phyloP scores from a whole-genome alignment of 2,797 vertebrate genomes.

The Helostoma temminkii region DNA sequence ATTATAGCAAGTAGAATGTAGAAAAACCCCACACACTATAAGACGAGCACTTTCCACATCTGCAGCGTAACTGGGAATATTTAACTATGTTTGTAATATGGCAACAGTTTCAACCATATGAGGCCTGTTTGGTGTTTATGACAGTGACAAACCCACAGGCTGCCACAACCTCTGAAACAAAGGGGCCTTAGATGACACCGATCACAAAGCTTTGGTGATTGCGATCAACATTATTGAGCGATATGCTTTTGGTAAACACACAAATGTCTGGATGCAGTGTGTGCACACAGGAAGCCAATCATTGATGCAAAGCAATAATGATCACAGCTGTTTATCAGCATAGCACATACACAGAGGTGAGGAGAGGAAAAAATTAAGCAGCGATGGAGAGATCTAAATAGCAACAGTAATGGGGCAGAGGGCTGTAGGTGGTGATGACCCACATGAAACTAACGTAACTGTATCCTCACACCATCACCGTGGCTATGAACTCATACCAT shows the following conservation, averaged over 20 bases:
- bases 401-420: constrained; percentile 26
- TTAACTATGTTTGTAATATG: not conserved
- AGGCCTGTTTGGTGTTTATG: constrained; percentile 6
- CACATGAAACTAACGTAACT: constrained; percentile 66
- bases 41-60: constrained; percentile 1
- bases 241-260: constrained; percentile 32
- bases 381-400: constrained; percentile 20
- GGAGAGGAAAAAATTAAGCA: constrained; percentile 11
- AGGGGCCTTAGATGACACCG: constrained; percentile 36
- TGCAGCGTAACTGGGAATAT: not conserved
- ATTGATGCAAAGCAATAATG: constrained; percentile 19
- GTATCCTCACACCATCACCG: constrained; percentile 52
- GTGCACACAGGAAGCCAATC: not conserved
- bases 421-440: constrained; percentile 49
- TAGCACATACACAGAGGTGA: constrained; percentile 19
- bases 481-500: constrained; percentile 70
- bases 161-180: constrained; percentile 24
- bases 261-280: constrained; percentile 9
- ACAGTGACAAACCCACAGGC: constrained; percentile 19
- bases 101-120: constrained; percentile 11
- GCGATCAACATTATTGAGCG: constrained; percentile 28
- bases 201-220: constrained; percentile 10
- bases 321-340: constrained; percentile 28
- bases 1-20: constrained; percentile 1
- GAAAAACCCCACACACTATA: not conserved